Percentiles rank a stretch among this genome's conserved stretches.
phyloP scores from a whole-genome alignment of 2,113 vertebrate genomes.

The Willisornis vidua region DNA sequence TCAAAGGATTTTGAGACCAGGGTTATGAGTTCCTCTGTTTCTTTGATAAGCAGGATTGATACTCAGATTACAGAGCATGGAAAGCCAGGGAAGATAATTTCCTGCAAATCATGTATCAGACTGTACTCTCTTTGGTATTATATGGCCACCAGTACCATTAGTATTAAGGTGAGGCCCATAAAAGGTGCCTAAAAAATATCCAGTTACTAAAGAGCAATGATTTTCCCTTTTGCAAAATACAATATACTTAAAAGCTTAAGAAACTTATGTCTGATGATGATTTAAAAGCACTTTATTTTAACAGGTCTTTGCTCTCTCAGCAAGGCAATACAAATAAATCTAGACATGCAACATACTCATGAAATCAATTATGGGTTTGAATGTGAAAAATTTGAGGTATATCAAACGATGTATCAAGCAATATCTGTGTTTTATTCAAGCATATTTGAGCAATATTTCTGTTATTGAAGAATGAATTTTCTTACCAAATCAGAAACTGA shows the following conservation, averaged over 20 bases:
- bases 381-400: background rate
- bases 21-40: background rate
- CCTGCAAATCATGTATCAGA: background rate
- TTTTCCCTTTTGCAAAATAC: background rate
- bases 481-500: background rate
- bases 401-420: background rate
- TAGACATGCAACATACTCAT: background rate
- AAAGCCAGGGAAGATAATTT: background rate
- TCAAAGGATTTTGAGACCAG: background rate
- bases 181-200: background rate
- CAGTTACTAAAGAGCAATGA: background rate
- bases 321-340: background rate
- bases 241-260: background rate
- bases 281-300: background rate
- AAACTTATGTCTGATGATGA: background rate
- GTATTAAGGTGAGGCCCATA: background rate
- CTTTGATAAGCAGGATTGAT: background rate
- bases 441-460: background rate
- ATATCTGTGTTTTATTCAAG: background rate
- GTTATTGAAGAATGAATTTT: background rate
- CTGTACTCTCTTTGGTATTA: background rate
- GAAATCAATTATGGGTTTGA: background rate
- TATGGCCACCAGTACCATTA: background rate
- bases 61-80: background rate
- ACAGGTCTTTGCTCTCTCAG: background rate